phyloP scores from a whole-genome alignment of 2,888 invertebrate species.

The Drosophila parthenogenetica region DNA sequence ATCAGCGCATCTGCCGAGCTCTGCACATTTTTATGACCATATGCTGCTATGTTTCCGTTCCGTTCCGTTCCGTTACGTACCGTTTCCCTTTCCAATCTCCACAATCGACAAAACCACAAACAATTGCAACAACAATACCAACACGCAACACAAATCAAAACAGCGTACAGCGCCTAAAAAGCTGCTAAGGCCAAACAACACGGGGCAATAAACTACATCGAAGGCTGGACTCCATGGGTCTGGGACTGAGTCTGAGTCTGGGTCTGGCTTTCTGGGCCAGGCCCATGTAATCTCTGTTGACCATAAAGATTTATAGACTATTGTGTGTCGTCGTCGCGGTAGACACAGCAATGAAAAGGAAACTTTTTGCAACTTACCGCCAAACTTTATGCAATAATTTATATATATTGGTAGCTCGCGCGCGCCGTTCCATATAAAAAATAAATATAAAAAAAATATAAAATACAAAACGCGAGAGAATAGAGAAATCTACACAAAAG shows the following conservation, averaged over 20 bases:
- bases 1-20: slow-evolving; percentile 64
- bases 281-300: slow-evolving; percentile 81
- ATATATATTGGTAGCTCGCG: slow-evolving; percentile 74
- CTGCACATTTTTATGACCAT: slow-evolving; percentile 77
- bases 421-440: slow-evolving; percentile 39
- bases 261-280: slow-evolving; percentile 41
- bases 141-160: slow-evolving; percentile 71
- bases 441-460: slow-evolving; percentile 52
- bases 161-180: slow-evolving; percentile 74
- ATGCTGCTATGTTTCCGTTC: slow-evolving; percentile 49
- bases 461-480: slow-evolving; percentile 15
- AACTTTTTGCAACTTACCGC: slow-evolving; percentile 82
- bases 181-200: slow-evolving; percentile 63
- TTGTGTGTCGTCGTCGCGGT: slow-evolving; percentile 73
- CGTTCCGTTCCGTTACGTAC: slow-evolving; percentile 4
- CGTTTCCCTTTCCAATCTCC: neutral
- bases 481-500: slow-evolving; percentile 68
- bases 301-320: slow-evolving; percentile 82
- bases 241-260: neutral
- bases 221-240: slow-evolving; percentile 30
- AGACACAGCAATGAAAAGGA: slow-evolving; percentile 78
- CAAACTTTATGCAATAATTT: slow-evolving; percentile 83
- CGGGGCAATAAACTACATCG: slow-evolving; percentile 72
- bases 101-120: slow-evolving; percentile 44
- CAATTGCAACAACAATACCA: slow-evolving; percentile 40